A percentile compares a stretch with the other conserved stretches of the same genome.
These are phyloP conservation scores for Lycophotia porphyrea DNA, from an alignment of 2,888 invertebrate genomes.

Conservation along the genomic window DNA sequence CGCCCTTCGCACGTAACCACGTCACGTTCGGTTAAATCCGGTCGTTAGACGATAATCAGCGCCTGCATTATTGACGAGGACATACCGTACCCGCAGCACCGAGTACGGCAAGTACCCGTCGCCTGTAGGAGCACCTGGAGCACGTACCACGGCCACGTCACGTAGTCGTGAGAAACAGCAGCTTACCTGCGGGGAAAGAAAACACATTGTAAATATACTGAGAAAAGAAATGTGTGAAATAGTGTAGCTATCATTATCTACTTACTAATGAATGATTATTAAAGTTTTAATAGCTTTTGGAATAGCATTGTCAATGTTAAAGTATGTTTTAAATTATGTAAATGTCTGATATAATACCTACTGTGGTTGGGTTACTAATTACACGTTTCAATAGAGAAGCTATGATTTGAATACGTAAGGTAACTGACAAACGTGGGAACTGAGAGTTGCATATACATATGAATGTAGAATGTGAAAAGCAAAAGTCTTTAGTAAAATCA, in stretches of 20 bases:
- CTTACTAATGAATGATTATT: slow-evolving; percentile 9
- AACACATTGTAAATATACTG: slow-evolving; percentile 14
- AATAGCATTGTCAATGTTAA: slow-evolving; percentile 8
- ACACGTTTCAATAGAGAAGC: background rate
- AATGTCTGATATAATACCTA: background rate
- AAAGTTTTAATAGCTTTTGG: slow-evolving; percentile 2
- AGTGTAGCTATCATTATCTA: slow-evolving; percentile 3
- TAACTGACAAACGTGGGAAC: background rate
- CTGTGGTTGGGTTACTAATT: background rate
- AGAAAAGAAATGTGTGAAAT: slow-evolving; percentile 10
- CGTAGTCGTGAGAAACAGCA: slow-evolving; percentile 34
- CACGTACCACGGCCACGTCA: background rate
- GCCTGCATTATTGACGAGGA: slow-evolving; percentile 6
- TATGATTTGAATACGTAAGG: background rate
- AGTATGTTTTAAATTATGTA: slow-evolving; percentile 1
- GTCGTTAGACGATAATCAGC: slow-evolving; percentile 23
- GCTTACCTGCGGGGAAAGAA: slow-evolving; percentile 51
- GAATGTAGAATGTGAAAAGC: background rate
- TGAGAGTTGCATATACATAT: background rate
- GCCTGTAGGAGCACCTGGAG: too few species aligned
- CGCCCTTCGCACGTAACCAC: slow-evolving; percentile 15
- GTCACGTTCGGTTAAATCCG: slow-evolving; percentile 9
- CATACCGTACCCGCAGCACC: slow-evolving; percentile 31
- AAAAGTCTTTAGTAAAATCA: background rate
- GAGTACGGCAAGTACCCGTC: background rate